Evolutionary conservation across 2,888 invertebrate genomes (phyloP), one percentile per base, ranked within the genome.

Genomic region (Quadroppia sp.): DNA sequence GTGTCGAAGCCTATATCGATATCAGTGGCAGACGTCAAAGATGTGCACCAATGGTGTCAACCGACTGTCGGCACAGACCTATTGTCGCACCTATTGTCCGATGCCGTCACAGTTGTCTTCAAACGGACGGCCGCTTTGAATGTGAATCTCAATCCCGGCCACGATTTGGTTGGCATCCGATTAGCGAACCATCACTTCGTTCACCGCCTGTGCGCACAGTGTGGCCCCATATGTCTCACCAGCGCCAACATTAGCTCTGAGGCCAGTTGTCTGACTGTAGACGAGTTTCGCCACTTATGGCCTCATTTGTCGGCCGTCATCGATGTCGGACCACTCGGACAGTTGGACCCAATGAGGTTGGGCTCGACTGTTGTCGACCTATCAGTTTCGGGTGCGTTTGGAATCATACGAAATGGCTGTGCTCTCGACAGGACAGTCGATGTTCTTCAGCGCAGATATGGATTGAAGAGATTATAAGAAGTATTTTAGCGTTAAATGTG

Each of bases 321-420:
- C 84, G 90, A 97, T 85, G 90, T 89, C 61, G 91, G 91, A 2
- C 81, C 85, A 64, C 82, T 92, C 25, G 88, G 87, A 42, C 81
- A 81, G 9, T 78, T 79, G 72, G 80, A 81, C 45, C 80, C 81
- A 20, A 87, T 88, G 71, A 86, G 94, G 72, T 86, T 87, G 13
- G 96, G 94, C 0, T 97, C 96, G 0, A 97, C 97, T 0, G 91
- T 99, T 13, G 87, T 99, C 71, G 96, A 99, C 83, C 86, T 99
- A 75, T 90, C 92, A 0, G 81, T 84, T 71, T 81, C 83, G 17
- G 90, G 90, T 1, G 81, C 80, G 77, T 99, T 88, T 82, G 86
- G 85, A 78, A 87, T 98, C 75, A 86, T 94, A 48, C 86, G 98
- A 76, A 83, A 56, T 56, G 79, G 79, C 40, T 79, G 79, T 71